These are phyloP conservation scores for Plecturocebus donacophilus DNA, from an alignment of 2,113 vertebrate genomes.

Conservation along the genomic window DNA sequence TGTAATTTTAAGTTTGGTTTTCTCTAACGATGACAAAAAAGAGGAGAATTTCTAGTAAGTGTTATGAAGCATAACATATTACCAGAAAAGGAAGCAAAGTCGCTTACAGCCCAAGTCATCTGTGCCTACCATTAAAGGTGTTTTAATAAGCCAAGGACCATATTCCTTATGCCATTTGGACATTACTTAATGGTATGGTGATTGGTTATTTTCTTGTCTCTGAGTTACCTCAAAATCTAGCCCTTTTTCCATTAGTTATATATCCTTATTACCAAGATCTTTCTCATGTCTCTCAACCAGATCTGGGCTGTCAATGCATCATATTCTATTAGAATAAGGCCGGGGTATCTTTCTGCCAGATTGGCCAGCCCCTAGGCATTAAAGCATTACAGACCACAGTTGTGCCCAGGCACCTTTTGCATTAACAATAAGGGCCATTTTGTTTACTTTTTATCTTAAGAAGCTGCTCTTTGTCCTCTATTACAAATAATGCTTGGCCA, in stretches of 20 bases:
- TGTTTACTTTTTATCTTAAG: conserved; percentile 61
- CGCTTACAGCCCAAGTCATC: conserved; percentile 66
- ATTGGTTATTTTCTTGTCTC: conserved; percentile 71
- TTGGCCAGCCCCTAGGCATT: conserved; percentile 67
- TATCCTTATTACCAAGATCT: conserved; percentile 72
- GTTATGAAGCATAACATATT: background rate
- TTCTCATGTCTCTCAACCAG: conserved; percentile 73
- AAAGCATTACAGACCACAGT: conserved; percentile 68
- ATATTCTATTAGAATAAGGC: conserved; percentile 76
- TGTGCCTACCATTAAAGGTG: conserved; percentile 64
- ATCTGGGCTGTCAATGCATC: conserved; percentile 75
- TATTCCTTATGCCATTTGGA: conserved; percentile 66
- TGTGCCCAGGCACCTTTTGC: conserved; percentile 60
- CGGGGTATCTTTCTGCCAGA: conserved; percentile 68
- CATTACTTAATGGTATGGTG: conserved; percentile 47
- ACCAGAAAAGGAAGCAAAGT: conserved; percentile 74
- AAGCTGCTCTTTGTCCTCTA: background rate
- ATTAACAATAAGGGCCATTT: conserved; percentile 68
- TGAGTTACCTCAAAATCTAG: conserved; percentile 75
- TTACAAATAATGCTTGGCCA: conserved; percentile 64
- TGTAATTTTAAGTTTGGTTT: conserved; percentile 20
- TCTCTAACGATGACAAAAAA: conserved; percentile 71
- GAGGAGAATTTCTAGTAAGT: conserved; percentile 73
- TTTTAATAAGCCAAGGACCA: conserved; percentile 70
- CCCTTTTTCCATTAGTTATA: conserved; percentile 72